These are phyloP conservation scores for Sinella curviseta DNA, from an alignment of 1,140 invertebrate genomes.

Conservation along the genomic window DNA sequence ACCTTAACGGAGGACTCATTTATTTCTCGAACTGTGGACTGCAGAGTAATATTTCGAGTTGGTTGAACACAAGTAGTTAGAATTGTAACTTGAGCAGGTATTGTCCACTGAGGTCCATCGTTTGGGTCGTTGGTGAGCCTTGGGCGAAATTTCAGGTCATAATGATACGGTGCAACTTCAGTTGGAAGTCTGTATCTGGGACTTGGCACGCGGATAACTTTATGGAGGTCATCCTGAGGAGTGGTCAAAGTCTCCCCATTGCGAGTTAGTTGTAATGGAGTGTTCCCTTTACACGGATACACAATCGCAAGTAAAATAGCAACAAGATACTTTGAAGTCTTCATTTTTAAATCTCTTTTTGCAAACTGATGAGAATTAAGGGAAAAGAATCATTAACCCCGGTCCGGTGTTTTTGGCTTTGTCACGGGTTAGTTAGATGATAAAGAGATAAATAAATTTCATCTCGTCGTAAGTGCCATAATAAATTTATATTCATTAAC, in stretches of 20 bases:
- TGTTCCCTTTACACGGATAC: neutral
- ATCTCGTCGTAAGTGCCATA: too few species aligned
- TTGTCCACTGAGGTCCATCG: slow-evolving; percentile 1
- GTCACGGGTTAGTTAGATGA: too few species aligned
- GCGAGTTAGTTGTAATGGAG: neutral
- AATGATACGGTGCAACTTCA: neutral
- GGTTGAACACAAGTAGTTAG: neutral
- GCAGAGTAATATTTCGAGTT: slow-evolving; percentile 7
- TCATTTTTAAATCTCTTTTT: too few species aligned
- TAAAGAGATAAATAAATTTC: too few species aligned
- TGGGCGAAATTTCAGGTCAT: slow-evolving; percentile 6
- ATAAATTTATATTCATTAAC: too few species aligned
- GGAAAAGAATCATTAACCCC: too few species aligned
- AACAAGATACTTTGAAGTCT: too few species aligned
- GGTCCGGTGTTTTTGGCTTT: too few species aligned
- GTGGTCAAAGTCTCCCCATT: neutral
- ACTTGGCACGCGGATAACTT: slow-evolving; percentile 20
- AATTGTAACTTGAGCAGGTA: slow-evolving; percentile 6
- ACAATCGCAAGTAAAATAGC: too few species aligned
- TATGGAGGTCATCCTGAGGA: neutral
- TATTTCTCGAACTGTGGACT: slow-evolving; percentile 2
- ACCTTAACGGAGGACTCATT: slow-evolving; percentile 10
- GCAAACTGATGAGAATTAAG: too few species aligned
- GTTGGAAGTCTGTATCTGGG: slow-evolving; percentile 2
- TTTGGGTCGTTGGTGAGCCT: neutral